Evolutionary conservation across 2,113 vertebrate genomes (phyloP).

Genomic region (Electrona antarctica): DNA sequence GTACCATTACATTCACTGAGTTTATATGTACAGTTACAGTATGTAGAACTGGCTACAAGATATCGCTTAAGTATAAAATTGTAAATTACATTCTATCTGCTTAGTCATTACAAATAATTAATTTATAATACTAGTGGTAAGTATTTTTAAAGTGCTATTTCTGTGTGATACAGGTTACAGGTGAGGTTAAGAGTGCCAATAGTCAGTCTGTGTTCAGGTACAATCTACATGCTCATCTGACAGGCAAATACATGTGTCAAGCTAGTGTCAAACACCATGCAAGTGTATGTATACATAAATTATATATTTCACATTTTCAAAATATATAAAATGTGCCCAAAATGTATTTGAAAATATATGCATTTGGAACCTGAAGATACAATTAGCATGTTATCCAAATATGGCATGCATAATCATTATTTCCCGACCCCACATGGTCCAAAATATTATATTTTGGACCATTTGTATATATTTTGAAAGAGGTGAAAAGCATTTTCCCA

Average conservation of each 20-base stretch:
- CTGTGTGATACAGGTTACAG: slow-evolving; percentile 45
- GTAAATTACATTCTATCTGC: slow-evolving; percentile 33
- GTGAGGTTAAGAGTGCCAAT: slow-evolving; percentile 19
- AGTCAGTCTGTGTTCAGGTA: slow-evolving; percentile 32
- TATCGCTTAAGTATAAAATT: slow-evolving; percentile 38
- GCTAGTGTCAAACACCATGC: slow-evolving; percentile 11
- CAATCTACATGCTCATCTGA: slow-evolving; percentile 26
- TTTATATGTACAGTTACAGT: slow-evolving; percentile 31
- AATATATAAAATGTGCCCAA: no score
- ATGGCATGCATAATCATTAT: no score
- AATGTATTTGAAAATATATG: no score
- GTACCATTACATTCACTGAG: slow-evolving; percentile 43
- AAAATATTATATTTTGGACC: no score
- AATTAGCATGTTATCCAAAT: no score
- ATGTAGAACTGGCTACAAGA: slow-evolving; percentile 9
- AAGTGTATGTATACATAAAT: no score
- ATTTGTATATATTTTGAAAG: no score
- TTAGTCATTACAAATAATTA: slow-evolving; percentile 25
- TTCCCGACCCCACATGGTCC: no score
- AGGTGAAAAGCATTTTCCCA: no score
- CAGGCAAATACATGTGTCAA: slow-evolving; percentile 33
- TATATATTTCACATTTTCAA: no score
- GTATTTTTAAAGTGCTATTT: slow-evolving; percentile 50
- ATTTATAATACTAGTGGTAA: slow-evolving; percentile 37
- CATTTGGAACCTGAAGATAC: no score